These are phyloP conservation scores for Eristalinus sepulchralis DNA, from an alignment of 2,888 invertebrate genomes.

Conservation along the genomic window DNA sequence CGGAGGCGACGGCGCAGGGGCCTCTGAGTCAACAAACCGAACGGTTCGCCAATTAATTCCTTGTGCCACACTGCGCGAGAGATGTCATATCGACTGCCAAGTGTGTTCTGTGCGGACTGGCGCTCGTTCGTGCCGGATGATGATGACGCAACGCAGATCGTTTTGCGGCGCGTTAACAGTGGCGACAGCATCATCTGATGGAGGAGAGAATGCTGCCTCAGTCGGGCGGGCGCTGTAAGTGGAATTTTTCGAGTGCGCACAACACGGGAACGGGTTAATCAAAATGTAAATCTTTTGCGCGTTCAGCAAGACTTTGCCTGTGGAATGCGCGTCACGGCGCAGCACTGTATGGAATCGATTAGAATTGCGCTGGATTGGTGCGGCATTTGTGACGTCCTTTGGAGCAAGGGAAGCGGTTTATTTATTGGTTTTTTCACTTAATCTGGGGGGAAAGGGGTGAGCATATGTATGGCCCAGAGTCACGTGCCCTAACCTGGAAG, in stretches of 20 bases:
- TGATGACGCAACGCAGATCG: conserved; percentile 4
- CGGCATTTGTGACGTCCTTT: background rate
- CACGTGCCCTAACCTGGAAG: conserved; percentile 40
- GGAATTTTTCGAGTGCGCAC: conserved; percentile 34
- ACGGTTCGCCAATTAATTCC: conserved; percentile 41
- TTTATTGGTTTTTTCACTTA: conserved; percentile 43
- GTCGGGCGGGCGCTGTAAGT: background rate
- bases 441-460: background rate
- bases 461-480: conserved; percentile 24
- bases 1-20: background rate
- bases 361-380: background rate
- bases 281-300: conserved; percentile 51
- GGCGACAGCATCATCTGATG: background rate
- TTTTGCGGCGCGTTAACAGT: background rate
- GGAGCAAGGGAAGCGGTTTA: conserved; percentile 26
- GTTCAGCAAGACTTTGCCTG: conserved; percentile 29
- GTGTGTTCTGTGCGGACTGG: background rate
- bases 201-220: conserved; percentile 4
- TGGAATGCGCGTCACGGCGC: background rate
- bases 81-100: background rate
- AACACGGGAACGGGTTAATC: conserved; percentile 8
- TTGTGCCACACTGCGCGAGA: background rate
- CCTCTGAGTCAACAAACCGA: conserved; percentile 23
- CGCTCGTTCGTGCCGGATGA: background rate
- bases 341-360: background rate